Base-by-base conservation (phyloP, 2,113 vertebrate genomes). In the Rhinichthys klamathensis region DNA sequence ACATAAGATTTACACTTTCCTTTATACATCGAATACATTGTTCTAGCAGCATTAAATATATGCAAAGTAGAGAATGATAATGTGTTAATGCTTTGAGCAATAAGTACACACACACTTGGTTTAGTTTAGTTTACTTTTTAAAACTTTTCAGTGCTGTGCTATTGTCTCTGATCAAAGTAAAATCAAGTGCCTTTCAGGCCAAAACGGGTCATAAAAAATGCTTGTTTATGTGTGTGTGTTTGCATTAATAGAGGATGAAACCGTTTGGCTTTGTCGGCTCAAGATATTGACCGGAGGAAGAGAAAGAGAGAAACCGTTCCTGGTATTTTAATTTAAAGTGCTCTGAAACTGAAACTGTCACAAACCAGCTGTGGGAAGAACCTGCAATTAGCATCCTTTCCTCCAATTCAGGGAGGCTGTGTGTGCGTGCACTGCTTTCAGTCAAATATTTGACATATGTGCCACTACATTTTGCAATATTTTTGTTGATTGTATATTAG, bases 281-380 rank as follows among this genome's bases (percentile, higher is more conserved):
- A 32, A 84, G 41, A n/a, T 51, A 51, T 18, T 67, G 60, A 77
- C 74, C 44, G 23, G 35, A 46, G 56, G 41, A 25, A 61, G 82
- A 56, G 44, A 60, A 25, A 2, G 54, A 25, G 61, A 54, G 75
- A 44, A 6, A 65, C 11, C 16, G 35, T 56, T 46, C 15, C 60
- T 85, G 80, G 84, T 87, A 87, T 88, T 88, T 87, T 90, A 83
- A 88, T 85, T 87, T 80, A 85, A 84, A 88, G 82, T 18, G 46
- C 44, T 49, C 41, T 75, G n/a, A 85, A 90, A 67, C 80, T 73
- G n/a, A 83, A 88, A 73, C 73, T 86, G 46, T 87, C 78, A 60
- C 67, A 80, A 76, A 87, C 58, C 79, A 85, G 89, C 85, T 90
- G 87, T 86, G 84, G 38, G 63, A 76, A 84, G 75, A 85, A 85